Percentiles rank a stretch among this genome's conserved stretches.
These are phyloP conservation scores for Mythimna ferrago DNA, from an alignment of 2,888 invertebrate genomes.

Conservation along the genomic window DNA sequence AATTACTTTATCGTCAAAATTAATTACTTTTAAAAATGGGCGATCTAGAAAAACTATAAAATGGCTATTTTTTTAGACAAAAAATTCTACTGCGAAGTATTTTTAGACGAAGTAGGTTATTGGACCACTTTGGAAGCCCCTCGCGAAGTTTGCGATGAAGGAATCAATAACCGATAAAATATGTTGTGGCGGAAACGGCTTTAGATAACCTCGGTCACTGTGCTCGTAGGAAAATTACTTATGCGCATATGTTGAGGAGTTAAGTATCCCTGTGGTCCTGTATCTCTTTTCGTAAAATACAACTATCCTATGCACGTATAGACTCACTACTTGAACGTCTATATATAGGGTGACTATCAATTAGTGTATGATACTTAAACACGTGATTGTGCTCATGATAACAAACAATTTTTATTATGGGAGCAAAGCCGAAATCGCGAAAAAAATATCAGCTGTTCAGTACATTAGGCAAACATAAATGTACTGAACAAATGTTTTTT, in stretches of 20 bases:
- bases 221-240: slow-evolving; percentile 17
- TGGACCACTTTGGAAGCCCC: slow-evolving; percentile 23
- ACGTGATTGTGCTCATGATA: too few species aligned
- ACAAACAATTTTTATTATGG: too few species aligned
- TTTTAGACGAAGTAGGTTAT: slow-evolving; percentile 50
- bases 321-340: too few species aligned
- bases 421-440: too few species aligned
- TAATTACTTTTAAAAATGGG: not conserved
- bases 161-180: slow-evolving; percentile 60
- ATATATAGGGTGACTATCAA: too few species aligned
- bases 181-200: slow-evolving; percentile 21
- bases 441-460: too few species aligned
- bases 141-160: slow-evolving; percentile 8
- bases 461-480: too few species aligned
- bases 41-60: slow-evolving; percentile 4
- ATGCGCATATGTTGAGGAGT: not conserved
- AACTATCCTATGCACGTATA: too few species aligned
- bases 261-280: not conserved
- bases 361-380: too few species aligned
- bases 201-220: slow-evolving; percentile 37
- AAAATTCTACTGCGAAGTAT: slow-evolving; percentile 11
- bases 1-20: slow-evolving; percentile 14
- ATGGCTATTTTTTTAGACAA: slow-evolving; percentile 1
- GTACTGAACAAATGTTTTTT: too few species aligned
- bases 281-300: not conserved